These are phyloP conservation scores for Crepidodera aurea DNA, from an alignment of 2,888 invertebrate species.

Conservation along the genomic window DNA sequence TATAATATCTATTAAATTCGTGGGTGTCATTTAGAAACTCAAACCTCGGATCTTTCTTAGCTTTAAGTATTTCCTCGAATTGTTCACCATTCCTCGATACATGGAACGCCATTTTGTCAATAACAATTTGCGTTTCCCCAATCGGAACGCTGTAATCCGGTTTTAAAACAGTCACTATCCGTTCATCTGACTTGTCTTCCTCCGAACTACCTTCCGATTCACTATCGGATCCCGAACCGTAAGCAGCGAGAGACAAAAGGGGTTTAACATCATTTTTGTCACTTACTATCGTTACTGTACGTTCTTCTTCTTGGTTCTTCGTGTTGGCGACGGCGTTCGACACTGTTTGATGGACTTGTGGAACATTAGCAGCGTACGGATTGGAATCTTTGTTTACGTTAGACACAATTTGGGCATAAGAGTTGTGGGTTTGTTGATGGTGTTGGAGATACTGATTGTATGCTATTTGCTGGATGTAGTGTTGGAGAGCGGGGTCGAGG, in stretches of 20 bases:
- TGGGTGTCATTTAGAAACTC: conserved; percentile 83
- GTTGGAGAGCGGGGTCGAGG: conserved; percentile 49
- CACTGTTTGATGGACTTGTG: conserved; percentile 39
- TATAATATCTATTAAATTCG: conserved; percentile 84
- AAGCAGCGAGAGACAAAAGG: conserved; percentile 53
- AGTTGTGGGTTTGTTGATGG: conserved; percentile 44
- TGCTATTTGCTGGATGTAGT: conserved; percentile 54
- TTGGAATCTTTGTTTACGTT: conserved; percentile 56
- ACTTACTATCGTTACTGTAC: conserved; percentile 21
- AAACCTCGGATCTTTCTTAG: conserved; percentile 86
- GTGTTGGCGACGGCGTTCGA: conserved; percentile 20
- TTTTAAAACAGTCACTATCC: conserved; percentile 30
- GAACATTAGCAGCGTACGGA: conserved; percentile 47
- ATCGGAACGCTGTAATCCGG: conserved; percentile 70
- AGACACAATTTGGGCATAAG: conserved; percentile 59
- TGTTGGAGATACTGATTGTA: conserved; percentile 57
- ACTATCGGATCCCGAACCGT: conserved; percentile 54
- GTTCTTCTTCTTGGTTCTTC: conserved; percentile 9
- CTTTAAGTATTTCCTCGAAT: conserved; percentile 87
- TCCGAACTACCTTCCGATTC: conserved; percentile 51
- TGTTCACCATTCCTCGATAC: conserved; percentile 94
- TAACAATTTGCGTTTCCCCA: conserved; percentile 83
- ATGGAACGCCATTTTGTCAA: conserved; percentile 96
- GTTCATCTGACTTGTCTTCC: conserved; percentile 41
- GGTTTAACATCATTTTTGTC: conserved; percentile 41